Evolutionary conservation across 2,113 vertebrate species (phyloP), one percentile per base, ranked within the genome.

Genomic region (Haemorhous mexicanus): DNA sequence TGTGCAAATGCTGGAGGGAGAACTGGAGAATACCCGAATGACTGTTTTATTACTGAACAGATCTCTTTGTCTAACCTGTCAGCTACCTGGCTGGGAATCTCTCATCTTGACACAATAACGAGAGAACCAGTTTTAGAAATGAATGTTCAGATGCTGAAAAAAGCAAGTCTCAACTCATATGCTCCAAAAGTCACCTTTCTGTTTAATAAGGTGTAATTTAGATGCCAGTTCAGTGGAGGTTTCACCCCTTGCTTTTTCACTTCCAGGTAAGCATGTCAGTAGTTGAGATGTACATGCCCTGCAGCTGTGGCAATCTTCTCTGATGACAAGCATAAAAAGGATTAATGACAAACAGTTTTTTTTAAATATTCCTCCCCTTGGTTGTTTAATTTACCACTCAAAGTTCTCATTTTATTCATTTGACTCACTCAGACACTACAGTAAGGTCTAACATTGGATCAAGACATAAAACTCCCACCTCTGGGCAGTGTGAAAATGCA

Each of bases 1-100:
- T 64, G 87, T 95, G 73, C 81, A 97, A 98, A 90, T 78, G 97
- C 98, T 97, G 69, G 90, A 89, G 97, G 97, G 96, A 81, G 96
- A 97, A 96, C 69, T 66, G 85, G 17, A 70, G 90, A 97, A 94
- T 96, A 97, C 94, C 94, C 91, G 90, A 85, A n/a, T 87, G 75
- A 79, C 86, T 91, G 55, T 91, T 96, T 95, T 96, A 97, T 96
- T 96, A 69, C 87, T 88, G 95, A 96, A 92, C 93, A 93, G 81
- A 78, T 69, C 39, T 94, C 95, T 98, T 97, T 97, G 97, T 98
- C 94, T 95, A 72, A 83, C 44, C 89, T 96, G 96, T 98, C 98
- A 98, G 72, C 92, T 85, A 84, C 87, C 79, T 95, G 81, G 82
- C 68, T 93, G 63, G 90, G 93, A 97, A 95, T 92, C 90, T 93